Base-by-base conservation (phyloP, 1,140 invertebrate species). In the Drosophila subobscura region DNA sequence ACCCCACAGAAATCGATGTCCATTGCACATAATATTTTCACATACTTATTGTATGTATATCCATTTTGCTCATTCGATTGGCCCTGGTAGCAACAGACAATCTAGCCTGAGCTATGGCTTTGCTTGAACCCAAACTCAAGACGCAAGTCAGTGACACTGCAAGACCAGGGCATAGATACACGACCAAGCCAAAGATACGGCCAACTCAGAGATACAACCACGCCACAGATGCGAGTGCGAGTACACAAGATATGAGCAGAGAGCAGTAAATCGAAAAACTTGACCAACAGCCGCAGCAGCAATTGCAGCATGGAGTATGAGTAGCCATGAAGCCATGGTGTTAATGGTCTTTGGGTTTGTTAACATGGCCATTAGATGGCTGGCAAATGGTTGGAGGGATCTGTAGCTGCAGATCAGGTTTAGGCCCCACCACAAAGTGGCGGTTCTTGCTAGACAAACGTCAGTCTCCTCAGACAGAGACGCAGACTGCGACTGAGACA, bases 391-490 rank as follows among this genome's bases (percentile, higher is more conserved):
- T 10, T 37, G 50, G 2, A 14, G 6, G 14, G 37, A 29, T 42
- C 0, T 20, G 16, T 20, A n/a, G 44, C 1, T 37, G 33, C 10
- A 22, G 55, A 57, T 50, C 23, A 47, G 23, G 20, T 23, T 46
- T 10, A 16, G 20, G 16, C n/a, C 6, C 8, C 33, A n/a, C 8
- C 33, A n/a, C 5, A 20, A 20, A 33, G 42, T 61, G 16, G 65
- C 58, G 72, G 67, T 85, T 79, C 76, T 85, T 72, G 65, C 58
- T 72, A 84, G 80, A 72, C 77, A 77, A 72, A 49, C 41, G 54
- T 47, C 59, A 55, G 61, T 55, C 70, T 63, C 63, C 63, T 22
- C 59, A 79, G 52, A 22, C 58, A 49, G 58, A 7, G 42, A 23
- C 52, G 50, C 41, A 59, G 73, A 60, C 72, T 72, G 52, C 29